These are phyloP conservation scores for Listrodromus nycthemerus DNA, from an alignment of 2,888 invertebrate genomes.

Conservation along the genomic window DNA sequence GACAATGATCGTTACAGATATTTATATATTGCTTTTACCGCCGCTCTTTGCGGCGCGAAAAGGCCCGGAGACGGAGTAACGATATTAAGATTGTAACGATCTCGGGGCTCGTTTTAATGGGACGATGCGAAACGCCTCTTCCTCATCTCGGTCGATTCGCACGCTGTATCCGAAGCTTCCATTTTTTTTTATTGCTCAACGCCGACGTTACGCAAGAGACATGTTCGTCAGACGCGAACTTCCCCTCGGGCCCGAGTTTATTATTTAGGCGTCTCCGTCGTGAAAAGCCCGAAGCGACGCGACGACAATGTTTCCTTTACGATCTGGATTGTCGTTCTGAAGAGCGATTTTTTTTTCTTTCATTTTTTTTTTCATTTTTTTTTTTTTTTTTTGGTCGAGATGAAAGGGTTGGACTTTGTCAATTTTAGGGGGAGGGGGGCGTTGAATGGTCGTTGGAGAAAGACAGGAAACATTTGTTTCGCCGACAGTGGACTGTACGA, in stretches of 20 bases:
- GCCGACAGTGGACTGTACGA: neutral
- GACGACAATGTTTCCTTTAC: slow-evolving; percentile 37
- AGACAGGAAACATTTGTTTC: neutral
- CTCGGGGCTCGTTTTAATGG: slow-evolving; percentile 56
- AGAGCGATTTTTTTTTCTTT: no score
- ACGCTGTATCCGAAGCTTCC: slow-evolving; percentile 23
- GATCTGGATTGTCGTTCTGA: slow-evolving; percentile 49
- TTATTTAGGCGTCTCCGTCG: slow-evolving; percentile 54
- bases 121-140: slow-evolving; percentile 38
- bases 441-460: neutral
- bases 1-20: slow-evolving; percentile 68
- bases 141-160: slow-evolving; percentile 12
- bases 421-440: neutral
- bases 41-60: slow-evolving; percentile 29
- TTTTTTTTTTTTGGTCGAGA: neutral
- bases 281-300: slow-evolving; percentile 43
- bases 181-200: slow-evolving; percentile 46
- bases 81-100: slow-evolving; percentile 38
- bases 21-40: slow-evolving; percentile 56
- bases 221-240: slow-evolving; percentile 45
- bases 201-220: no score
- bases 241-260: slow-evolving; percentile 43
- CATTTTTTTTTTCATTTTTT: neutral
- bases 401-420: neutral
- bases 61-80: slow-evolving; percentile 22